Percentiles rank a stretch among this genome's conserved stretches.
Evolutionary conservation across 2,888 invertebrate genomes (phyloP).

Genomic region (Empis livida): DNA sequence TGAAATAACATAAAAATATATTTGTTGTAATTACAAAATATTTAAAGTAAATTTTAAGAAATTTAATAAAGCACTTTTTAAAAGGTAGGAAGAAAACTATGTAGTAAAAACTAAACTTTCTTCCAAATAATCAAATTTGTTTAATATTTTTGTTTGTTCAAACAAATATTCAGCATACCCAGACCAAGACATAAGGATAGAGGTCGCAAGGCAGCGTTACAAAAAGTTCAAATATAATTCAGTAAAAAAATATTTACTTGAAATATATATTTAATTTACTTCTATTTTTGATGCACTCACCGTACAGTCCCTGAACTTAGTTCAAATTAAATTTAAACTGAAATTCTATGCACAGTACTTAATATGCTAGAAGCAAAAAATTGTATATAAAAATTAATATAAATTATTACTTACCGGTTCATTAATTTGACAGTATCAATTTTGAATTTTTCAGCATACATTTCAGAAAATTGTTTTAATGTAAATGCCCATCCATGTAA

Average conservation of each 20-base stretch:
- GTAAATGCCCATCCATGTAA: conserved; percentile 99
- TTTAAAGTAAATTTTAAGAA: too few relatives aligned
- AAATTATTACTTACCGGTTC: conserved; percentile 49
- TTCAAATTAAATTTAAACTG: conserved; percentile 12
- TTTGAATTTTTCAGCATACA: conserved; percentile 99
- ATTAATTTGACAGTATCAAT: conserved; percentile 94
- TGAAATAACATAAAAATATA: too few relatives aligned
- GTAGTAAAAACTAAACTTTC: too few relatives aligned
- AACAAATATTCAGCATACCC: conserved; percentile 41
- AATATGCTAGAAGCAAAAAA: conserved; percentile 31
- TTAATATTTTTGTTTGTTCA: conserved; percentile 18
- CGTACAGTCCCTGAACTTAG: conserved; percentile 24
- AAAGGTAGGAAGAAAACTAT: too few relatives aligned
- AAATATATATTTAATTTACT: conserved; percentile 39
- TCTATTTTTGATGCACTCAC: conserved; percentile 53
- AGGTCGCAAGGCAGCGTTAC: conserved; percentile 62
- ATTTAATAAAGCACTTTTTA: too few relatives aligned
- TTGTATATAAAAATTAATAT: not conserved
- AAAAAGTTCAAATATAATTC: conserved; percentile 30
- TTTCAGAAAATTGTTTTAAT: conserved; percentile 97
- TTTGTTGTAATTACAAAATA: too few relatives aligned
- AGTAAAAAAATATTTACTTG: not conserved
- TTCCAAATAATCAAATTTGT: too few relatives aligned
- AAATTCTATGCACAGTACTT: conserved; percentile 26
- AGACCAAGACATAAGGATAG: conserved; percentile 66